Base-by-base conservation (phyloP, 2,888 invertebrate genomes). In the Chamaedrilus cognettii region DNA sequence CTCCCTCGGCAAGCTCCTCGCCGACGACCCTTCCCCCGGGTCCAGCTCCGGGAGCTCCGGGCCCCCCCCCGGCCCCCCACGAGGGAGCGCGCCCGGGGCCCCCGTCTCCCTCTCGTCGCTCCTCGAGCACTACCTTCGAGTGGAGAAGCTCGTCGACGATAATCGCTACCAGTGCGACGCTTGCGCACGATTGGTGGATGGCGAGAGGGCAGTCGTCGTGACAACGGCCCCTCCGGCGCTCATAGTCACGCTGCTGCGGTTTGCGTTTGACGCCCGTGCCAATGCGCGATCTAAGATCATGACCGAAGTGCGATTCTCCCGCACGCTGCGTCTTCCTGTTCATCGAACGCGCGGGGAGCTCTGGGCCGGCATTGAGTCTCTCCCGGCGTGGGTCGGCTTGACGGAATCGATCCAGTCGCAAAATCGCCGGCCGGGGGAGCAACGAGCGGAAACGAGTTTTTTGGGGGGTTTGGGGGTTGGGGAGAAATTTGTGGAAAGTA, bases 81-180 rank as follows among this genome's bases (percentile, higher is more conserved):
- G n/a, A n/a, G n/a, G n/a, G n/a, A n/a, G n/a, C n/a, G n/a, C n/a
- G n/a, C n/a, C n/a, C n/a, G n/a, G n/a, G n/a, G n/a, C n/a, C n/a
- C n/a, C n/a, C n/a, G n/a, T n/a, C n/a, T n/a, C n/a, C n/a, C n/a
- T n/a, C n/a, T n/a, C 7, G 11, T 42, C 42, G 19, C 42, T 94
- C 0, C 86, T 94, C 23, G 89, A 74, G n/a, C 91, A 88, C 78
- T 93, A 91, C 80, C 87, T 92, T 73, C 88, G 90, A 28, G 89
- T 90, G 1, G 94, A 94, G 80, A 88, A 87, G 64, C 83, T 94
- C 35, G 87, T 88, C 1, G 93, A 91, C 0, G 92, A 92, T 63
- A 94, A 94, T 80, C 88, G 89, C 83, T 94, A 94, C 82, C 88
- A 88, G 72, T 94, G 94, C 85, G 89, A 89, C 69, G 88, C 88